These are phyloP conservation scores for Formica aserva DNA, from an alignment of 2,888 invertebrate species.

Conservation along the genomic window DNA sequence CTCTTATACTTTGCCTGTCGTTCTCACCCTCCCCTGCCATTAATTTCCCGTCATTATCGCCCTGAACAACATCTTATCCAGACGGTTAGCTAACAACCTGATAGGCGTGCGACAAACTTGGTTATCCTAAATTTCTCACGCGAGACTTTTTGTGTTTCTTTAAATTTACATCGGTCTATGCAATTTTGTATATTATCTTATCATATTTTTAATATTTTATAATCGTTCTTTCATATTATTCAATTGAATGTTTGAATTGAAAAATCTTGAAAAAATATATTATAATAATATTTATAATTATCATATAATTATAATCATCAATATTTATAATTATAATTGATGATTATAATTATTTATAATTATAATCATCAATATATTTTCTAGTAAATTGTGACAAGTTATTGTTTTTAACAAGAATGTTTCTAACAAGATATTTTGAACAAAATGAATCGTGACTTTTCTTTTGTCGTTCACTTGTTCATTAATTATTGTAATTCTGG, in stretches of 20 bases:
- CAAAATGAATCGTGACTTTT: neutral
- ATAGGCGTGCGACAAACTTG: slow-evolving; percentile 43
- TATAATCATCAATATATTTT: neutral
- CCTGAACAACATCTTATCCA: slow-evolving; percentile 64
- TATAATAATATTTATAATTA: neutral
- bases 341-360: no score
- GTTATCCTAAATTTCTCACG: slow-evolving; percentile 53
- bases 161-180: neutral
- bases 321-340: neutral
- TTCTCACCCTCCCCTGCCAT: slow-evolving; percentile 61
- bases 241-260: neutral
- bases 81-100: slow-evolving; percentile 53
- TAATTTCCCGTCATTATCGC: slow-evolving; percentile 71
- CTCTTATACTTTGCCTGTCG: slow-evolving; percentile 62
- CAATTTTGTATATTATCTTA: neutral
- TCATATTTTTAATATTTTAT: neutral
- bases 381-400: neutral
- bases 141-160: neutral
- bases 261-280: neutral
- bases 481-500: neutral
- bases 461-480: neutral
- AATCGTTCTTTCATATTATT: neutral
- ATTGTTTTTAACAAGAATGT: neutral
- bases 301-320: neutral
- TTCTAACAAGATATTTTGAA: neutral